Conservation (phyloP, 1,140 invertebrate genomes). For the Lethrus apterus region DNA sequence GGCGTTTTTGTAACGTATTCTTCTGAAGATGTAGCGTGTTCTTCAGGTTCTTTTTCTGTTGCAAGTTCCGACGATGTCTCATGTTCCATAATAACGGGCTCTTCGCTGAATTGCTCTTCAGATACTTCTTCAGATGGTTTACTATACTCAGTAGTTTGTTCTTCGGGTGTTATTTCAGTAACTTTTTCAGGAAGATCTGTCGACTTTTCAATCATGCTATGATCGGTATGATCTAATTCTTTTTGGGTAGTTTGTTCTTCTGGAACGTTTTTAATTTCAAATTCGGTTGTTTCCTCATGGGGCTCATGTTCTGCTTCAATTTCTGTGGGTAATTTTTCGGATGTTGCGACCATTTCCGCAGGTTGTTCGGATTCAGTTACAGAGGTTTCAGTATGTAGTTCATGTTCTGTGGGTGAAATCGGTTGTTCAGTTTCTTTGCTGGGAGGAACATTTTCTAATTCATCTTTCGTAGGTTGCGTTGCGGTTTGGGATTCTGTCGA, state of each 20-base stretch:
- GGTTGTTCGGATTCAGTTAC: slow-evolving; percentile 7
- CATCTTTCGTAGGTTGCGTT: too few species aligned
- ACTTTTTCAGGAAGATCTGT: neutral
- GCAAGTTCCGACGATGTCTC: neutral
- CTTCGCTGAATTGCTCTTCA: slow-evolving; percentile 9
- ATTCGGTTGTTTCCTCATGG: slow-evolving; percentile 17
- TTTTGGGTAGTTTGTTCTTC: slow-evolving; percentile 13
- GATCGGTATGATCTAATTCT: slow-evolving; percentile 15
- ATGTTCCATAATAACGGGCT: too few species aligned
- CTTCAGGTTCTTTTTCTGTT: slow-evolving; percentile 9
- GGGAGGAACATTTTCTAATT: too few species aligned
- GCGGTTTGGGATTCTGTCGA: too few species aligned
- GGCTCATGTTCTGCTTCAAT: neutral
- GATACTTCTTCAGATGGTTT: slow-evolving; percentile 18
- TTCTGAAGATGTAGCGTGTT: neutral
- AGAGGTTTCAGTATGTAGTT: neutral
- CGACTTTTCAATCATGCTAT: neutral
- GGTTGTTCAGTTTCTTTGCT: too few species aligned
- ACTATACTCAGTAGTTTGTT: slow-evolving; percentile 25
- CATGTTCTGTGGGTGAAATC: neutral
- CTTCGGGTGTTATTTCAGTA: slow-evolving; percentile 13
- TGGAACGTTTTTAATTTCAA: slow-evolving; percentile 19
- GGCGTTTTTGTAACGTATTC: too few species aligned
- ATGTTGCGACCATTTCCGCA: neutral
- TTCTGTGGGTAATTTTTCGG: neutral